Evolutionary conservation across 2,113 vertebrate species (phyloP).

Genomic region (Pseudolaguvia tuberculata): DNA sequence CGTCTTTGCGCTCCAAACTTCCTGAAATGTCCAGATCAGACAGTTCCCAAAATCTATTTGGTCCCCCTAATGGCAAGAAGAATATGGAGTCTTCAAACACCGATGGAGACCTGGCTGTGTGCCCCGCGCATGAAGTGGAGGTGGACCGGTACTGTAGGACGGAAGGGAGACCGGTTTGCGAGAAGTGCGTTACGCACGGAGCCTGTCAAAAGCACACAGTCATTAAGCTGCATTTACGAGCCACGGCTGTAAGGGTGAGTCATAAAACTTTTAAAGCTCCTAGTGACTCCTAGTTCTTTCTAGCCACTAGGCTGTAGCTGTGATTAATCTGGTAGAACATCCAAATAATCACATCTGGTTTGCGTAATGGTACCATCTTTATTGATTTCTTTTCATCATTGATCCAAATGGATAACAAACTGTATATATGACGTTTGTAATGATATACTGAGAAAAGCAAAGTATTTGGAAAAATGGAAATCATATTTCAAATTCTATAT

Average conservation of each 20-base stretch:
- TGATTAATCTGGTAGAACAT: not conserved
- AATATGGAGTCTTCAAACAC: conserved; percentile 41
- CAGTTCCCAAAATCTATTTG: not conserved
- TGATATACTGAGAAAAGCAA: no score
- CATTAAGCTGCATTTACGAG: conserved; percentile 65
- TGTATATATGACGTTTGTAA: not conserved
- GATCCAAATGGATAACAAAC: no score
- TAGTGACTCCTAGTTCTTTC: not conserved
- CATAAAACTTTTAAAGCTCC: not conserved
- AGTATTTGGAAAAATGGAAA: no score
- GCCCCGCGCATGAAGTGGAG: conserved; percentile 64
- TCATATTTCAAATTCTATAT: no score
- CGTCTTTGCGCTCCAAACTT: conserved; percentile 24
- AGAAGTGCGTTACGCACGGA: conserved; percentile 66
- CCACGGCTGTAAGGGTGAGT: conserved; percentile 76
- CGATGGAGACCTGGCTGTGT: conserved; percentile 54
- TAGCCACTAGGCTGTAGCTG: not conserved
- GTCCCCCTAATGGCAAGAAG: not conserved
- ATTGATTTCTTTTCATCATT: no score
- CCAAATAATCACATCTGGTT: not conserved
- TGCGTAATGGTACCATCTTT: not conserved
- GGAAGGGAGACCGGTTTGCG: conserved; percentile 72
- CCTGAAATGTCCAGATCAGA: not conserved
- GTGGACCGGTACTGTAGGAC: conserved; percentile 74
- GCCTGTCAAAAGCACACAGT: conserved; percentile 72